Evolutionary conservation across 2,888 invertebrate genomes (phyloP).

Genomic region (Plagodis pulveraria): DNA sequence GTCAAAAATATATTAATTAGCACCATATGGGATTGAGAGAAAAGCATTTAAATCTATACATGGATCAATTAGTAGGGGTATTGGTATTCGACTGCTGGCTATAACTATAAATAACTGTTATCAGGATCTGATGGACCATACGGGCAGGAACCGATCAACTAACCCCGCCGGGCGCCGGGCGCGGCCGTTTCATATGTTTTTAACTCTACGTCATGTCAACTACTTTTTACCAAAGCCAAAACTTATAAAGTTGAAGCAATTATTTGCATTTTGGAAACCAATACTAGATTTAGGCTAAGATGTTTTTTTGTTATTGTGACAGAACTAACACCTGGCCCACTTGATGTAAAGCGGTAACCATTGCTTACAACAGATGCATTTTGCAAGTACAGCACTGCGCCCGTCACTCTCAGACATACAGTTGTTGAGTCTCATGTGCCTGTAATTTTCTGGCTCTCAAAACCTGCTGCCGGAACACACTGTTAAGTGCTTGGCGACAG

Average conservation of each 20-base stretch:
- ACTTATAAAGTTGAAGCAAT: background rate
- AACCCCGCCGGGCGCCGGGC: slow-evolving; percentile 26
- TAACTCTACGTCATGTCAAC: slow-evolving; percentile 1
- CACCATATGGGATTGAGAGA: slow-evolving; percentile 39
- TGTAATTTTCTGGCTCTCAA: too few relatives aligned
- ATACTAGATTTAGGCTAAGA: too few relatives aligned
- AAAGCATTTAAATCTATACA: slow-evolving; percentile 36
- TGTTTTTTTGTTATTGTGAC: too few relatives aligned
- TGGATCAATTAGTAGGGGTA: slow-evolving; percentile 48
- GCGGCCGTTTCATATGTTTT: slow-evolving; percentile 16
- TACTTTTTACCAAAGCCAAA: slow-evolving; percentile 5
- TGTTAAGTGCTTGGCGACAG: too few relatives aligned
- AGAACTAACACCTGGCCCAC: too few relatives aligned
- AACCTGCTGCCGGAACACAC: too few relatives aligned
- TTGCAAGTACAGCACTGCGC: too few relatives aligned
- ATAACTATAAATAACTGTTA: slow-evolving; percentile 71
- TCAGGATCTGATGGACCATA: slow-evolving; percentile 61
- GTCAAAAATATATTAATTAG: slow-evolving; percentile 15
- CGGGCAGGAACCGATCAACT: slow-evolving; percentile 46
- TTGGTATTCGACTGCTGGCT: slow-evolving; percentile 53
- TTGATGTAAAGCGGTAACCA: too few relatives aligned
- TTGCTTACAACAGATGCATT: too few relatives aligned
- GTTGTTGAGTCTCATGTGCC: too few relatives aligned
- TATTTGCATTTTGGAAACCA: too few relatives aligned
- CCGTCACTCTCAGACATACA: too few relatives aligned